Percentiles rank a stretch among this genome's conserved stretches.
Conservation (phyloP, 2,113 vertebrate genomes). For the Drymodes brunneopygia region DNA sequence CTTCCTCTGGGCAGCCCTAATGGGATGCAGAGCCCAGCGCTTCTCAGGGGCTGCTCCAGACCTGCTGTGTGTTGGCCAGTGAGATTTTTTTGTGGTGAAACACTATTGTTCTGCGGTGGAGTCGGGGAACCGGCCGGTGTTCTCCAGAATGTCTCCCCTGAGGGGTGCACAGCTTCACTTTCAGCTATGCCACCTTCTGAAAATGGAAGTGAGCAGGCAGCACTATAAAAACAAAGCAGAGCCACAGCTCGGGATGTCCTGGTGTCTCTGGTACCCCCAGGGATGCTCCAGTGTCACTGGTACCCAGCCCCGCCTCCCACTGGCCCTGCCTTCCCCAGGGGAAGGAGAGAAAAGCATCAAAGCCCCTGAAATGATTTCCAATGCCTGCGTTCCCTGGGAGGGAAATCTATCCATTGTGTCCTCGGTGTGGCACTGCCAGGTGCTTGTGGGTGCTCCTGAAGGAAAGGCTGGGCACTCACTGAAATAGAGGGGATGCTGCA, state of each 20-base stretch:
- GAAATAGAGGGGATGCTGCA: fast-evolving
- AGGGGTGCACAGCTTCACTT: not conserved
- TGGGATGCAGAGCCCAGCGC: slow-evolving; percentile 16
- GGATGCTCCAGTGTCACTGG: fast-evolving
- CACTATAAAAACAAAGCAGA: not conserved
- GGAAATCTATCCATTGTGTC: fast-evolving
- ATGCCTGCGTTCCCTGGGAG: fast-evolving
- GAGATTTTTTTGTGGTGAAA: not conserved
- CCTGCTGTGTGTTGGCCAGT: not conserved
- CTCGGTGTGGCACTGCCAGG: not conserved
- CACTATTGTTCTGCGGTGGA: not conserved
- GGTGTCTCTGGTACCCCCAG: fast-evolving
- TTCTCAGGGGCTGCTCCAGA: not conserved
- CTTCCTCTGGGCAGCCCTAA: slow-evolving; percentile 20
- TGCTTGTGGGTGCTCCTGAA: not conserved
- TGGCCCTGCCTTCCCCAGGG: not conserved
- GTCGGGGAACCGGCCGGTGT: not conserved
- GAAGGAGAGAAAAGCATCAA: not conserved
- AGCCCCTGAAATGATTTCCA: not conserved
- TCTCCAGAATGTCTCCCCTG: not conserved
- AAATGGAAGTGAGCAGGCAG: not conserved
- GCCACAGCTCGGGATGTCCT: not conserved
- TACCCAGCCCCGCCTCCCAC: fast-evolving
- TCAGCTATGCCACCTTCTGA: not conserved
- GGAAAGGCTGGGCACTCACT: not conserved